Conservation (phyloP, 2,888 invertebrate genomes). For the Adelphocoris suturalis region DNA sequence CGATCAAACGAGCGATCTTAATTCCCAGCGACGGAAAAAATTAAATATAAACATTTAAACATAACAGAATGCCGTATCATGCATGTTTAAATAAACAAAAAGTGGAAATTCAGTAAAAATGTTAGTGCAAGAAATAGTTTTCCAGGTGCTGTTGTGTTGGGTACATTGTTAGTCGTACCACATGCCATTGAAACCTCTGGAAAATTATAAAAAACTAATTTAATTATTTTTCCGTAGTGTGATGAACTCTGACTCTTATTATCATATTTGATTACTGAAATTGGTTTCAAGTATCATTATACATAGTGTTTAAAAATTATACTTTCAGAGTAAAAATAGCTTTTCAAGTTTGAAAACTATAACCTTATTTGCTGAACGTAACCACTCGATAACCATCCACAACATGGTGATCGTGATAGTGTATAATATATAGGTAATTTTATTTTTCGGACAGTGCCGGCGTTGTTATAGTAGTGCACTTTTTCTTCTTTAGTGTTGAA, state of each 20-base stretch:
- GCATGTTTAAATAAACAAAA: too few species aligned
- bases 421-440: constrained; percentile 7
- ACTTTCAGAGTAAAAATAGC: background rate
- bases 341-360: constrained; percentile 22
- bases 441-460: constrained; percentile 40
- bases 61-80: too few species aligned
- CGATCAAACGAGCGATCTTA: too few species aligned
- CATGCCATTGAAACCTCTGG: constrained; percentile 53
- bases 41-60: too few species aligned
- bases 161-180: background rate
- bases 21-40: too few species aligned
- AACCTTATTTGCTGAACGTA: constrained; percentile 61
- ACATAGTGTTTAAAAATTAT: background rate
- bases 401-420: constrained; percentile 56
- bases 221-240: background rate
- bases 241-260: background rate
- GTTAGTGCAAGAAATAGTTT: too few species aligned
- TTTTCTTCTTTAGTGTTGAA: constrained; percentile 15
- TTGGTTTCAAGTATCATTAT: background rate
- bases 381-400: constrained; percentile 63
- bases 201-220: constrained; percentile 48
- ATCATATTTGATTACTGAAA: background rate
- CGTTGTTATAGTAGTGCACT: background rate
- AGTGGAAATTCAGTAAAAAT: too few species aligned
- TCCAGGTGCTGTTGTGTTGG: background rate